Evolutionary conservation across 2,888 invertebrate genomes (phyloP).

Genomic region (Harpagoxenus sublaevis): DNA sequence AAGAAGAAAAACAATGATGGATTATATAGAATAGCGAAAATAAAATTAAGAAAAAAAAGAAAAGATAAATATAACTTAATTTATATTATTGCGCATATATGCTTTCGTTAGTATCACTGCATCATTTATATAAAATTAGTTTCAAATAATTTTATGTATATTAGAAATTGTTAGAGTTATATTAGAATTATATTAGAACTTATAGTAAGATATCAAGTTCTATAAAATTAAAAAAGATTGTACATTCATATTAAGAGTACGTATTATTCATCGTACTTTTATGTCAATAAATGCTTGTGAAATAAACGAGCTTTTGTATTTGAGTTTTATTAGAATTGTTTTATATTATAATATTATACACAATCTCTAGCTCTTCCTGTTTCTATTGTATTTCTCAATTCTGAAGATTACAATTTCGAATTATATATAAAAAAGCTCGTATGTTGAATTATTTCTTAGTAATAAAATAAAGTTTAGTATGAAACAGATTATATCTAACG

Average conservation of each 20-base stretch:
- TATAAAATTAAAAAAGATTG: conserved; percentile 23
- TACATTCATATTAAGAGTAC: conserved; percentile 46
- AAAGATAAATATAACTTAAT: not conserved
- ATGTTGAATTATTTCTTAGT: conserved; percentile 33
- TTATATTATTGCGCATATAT: not conserved
- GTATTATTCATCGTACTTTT: conserved; percentile 58
- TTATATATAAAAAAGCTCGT: conserved; percentile 62
- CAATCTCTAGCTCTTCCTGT: not conserved
- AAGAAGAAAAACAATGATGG: not conserved
- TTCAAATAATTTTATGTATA: conserved; percentile 14
- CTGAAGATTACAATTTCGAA: conserved; percentile 20
- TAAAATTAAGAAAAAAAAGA: conserved; percentile 20
- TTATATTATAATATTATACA: conserved; percentile 22
- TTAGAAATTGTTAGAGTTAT: conserved; percentile 6
- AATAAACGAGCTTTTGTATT: conserved; percentile 56
- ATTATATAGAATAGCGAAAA: not conserved
- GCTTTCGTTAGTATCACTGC: conserved; percentile 6
- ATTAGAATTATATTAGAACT: conserved; percentile 33
- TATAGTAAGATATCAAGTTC: conserved; percentile 13
- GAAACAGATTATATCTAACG: conserved; percentile 14
- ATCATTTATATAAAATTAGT: conserved; percentile 19
- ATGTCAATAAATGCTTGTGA: conserved; percentile 65
- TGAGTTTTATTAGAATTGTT: conserved; percentile 55
- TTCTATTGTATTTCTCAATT: not conserved
- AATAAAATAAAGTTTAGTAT: conserved; percentile 33